Evolutionary conservation across 2,113 vertebrate genomes (phyloP).

Genomic region (human (Homo sapiens)): DNA sequence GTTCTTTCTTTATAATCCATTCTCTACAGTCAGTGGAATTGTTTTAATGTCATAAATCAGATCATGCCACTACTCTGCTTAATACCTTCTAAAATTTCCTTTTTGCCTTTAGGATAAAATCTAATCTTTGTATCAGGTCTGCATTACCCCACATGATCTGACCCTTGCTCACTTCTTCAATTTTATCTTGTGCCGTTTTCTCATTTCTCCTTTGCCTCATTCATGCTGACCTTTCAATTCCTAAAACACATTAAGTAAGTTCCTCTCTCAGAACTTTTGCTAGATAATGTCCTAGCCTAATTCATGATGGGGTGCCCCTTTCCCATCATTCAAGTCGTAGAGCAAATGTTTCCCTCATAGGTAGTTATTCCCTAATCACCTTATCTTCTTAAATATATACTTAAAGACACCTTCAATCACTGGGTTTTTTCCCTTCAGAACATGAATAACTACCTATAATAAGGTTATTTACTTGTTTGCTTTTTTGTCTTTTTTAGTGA

Average conservation of each 20-base stretch:
- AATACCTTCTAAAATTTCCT: background rate
- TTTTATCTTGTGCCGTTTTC: background rate
- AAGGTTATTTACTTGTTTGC: background rate
- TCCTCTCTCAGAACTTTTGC: background rate
- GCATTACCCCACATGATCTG: background rate
- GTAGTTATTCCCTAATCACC: background rate
- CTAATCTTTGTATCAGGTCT: background rate
- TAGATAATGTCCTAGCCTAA: background rate
- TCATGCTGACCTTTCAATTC: background rate
- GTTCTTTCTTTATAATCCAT: background rate
- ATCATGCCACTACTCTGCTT: background rate
- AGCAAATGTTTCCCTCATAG: background rate
- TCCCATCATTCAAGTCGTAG: background rate
- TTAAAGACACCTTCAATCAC: background rate
- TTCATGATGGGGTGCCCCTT: background rate
- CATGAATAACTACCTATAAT: background rate
- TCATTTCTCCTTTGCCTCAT: background rate
- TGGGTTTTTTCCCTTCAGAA: background rate
- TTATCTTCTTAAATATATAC: background rate
- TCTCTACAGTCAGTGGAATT: background rate
- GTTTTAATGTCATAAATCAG: background rate
- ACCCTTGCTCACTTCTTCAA: background rate
- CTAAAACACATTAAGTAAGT: background rate
- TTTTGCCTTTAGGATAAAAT: conserved; percentile 15
- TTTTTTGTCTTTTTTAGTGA: background rate